Conservation (phyloP, 2,888 invertebrate genomes). For the Drosophila prostipennis region DNA sequence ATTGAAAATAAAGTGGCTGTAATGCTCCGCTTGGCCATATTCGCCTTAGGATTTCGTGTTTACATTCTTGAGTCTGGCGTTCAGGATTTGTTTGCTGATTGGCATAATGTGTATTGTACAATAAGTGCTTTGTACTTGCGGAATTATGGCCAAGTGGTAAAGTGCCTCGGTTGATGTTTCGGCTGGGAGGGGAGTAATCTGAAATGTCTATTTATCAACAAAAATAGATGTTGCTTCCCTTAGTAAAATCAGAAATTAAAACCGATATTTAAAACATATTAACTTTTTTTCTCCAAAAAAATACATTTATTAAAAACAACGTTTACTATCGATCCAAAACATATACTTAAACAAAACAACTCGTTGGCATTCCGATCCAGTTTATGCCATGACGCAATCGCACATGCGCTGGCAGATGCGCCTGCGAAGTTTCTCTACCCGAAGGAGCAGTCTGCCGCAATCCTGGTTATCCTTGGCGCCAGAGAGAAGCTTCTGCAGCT, state of each 20-base stretch:
- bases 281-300: background rate
- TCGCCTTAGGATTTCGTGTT: constrained; percentile 13
- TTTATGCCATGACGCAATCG: constrained; percentile 12
- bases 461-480: background rate
- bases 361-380: background rate
- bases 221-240: too few relatives aligned
- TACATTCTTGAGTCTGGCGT: constrained; percentile 6
- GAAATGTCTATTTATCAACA: too few relatives aligned
- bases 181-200: background rate
- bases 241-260: too few relatives aligned
- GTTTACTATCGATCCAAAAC: background rate
- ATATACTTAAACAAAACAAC: background rate
- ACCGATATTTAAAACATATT: too few relatives aligned
- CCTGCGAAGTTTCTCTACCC: constrained; percentile 11
- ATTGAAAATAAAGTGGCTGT: constrained; percentile 69
- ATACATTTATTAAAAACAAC: background rate
- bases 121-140: constrained; percentile 15
- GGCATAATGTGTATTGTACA: constrained; percentile 45
- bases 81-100: constrained; percentile 53
- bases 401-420: constrained; percentile 18
- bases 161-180: background rate
- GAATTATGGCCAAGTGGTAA: background rate
- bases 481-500: constrained; percentile 32
- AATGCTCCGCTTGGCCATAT: constrained; percentile 31
- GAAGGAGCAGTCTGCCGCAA: background rate